A percentile compares a stretch with the other conserved stretches of the same genome.
These are phyloP conservation scores for Plectropomus leopardus DNA, from an alignment of 2,113 vertebrate genomes.

Conservation along the genomic window DNA sequence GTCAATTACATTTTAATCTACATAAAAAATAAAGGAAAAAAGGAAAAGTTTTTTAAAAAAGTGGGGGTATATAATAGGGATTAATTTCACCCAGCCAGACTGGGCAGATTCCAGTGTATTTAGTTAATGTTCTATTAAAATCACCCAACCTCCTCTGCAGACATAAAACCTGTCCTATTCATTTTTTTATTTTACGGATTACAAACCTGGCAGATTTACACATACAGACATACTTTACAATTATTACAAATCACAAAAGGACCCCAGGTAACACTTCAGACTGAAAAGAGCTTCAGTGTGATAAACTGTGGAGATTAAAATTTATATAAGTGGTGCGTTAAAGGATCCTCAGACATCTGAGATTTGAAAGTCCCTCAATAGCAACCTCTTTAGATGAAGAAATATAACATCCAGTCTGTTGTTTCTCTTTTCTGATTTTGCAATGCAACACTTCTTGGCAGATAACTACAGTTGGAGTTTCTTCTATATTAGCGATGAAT, in stretches of 20 bases:
- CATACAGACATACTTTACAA: conserved; percentile 1
- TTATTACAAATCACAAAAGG: conserved; percentile 38
- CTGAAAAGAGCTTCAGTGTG: conserved; percentile 15
- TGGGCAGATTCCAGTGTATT: neutral
- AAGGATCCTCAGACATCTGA: neutral
- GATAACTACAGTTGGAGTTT: conserved; percentile 23
- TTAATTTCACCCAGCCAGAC: no score
- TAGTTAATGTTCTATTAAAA: conserved; percentile 17
- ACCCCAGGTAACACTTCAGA: neutral
- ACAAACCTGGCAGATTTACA: conserved; percentile 2
- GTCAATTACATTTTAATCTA: no score
- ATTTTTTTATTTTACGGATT: conserved; percentile 21
- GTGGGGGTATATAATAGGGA: no score
- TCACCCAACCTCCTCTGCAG: neutral
- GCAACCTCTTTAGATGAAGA: neutral
- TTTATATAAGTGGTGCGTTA: conserved; percentile 1
- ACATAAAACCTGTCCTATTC: conserved; percentile 14
- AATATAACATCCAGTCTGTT: neutral
- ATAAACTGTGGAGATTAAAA: conserved; percentile 10
- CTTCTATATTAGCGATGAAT: conserved; percentile 32
- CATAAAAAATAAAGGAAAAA: no score
- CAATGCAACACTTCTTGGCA: neutral
- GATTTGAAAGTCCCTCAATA: neutral
- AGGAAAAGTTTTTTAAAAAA: no score
- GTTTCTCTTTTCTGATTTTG: conserved; percentile 5